Percentiles rank a stretch among this genome's conserved stretches.
Evolutionary conservation across 2,113 vertebrate genomes (phyloP).

Genomic region (Phyllostomus hastatus): DNA sequence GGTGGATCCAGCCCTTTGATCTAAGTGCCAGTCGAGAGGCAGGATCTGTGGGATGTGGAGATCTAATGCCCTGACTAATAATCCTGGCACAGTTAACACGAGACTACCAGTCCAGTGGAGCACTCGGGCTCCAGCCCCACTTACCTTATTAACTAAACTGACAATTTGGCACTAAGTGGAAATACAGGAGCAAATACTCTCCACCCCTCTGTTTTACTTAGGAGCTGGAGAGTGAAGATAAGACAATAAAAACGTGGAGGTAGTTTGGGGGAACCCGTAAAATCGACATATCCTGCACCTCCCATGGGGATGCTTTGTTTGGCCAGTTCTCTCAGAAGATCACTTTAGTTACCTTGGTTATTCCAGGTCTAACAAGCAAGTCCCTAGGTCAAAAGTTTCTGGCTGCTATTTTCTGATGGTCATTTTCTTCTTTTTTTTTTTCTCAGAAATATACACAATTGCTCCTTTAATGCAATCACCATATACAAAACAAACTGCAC

Average conservation of each 20-base stretch:
- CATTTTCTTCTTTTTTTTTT: neutral
- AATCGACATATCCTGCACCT: neutral
- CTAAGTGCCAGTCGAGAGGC: neutral
- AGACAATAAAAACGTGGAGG: neutral
- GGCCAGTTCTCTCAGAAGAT: neutral
- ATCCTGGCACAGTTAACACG: neutral
- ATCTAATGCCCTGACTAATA: neutral
- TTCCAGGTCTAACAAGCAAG: neutral
- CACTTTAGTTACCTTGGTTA: neutral
- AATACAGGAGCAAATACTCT: neutral
- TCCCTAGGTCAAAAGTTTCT: neutral
- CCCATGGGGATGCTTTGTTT: neutral
- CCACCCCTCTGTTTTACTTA: neutral
- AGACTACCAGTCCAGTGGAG: neutral
- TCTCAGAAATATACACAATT: neutral
- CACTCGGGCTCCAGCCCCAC: neutral
- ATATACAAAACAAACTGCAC: neutral
- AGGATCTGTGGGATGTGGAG: neutral
- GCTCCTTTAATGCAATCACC: neutral
- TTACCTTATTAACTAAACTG: conserved; percentile 6
- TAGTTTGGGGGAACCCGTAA: neutral
- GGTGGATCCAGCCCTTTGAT: neutral
- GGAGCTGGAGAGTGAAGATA: neutral
- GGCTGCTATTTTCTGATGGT: neutral
- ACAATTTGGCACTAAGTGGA: neutral